Percentiles rank a stretch among this genome's conserved stretches.
phyloP scores from a whole-genome alignment of 2,888 invertebrate species.

The Drosophila colorata region DNA sequence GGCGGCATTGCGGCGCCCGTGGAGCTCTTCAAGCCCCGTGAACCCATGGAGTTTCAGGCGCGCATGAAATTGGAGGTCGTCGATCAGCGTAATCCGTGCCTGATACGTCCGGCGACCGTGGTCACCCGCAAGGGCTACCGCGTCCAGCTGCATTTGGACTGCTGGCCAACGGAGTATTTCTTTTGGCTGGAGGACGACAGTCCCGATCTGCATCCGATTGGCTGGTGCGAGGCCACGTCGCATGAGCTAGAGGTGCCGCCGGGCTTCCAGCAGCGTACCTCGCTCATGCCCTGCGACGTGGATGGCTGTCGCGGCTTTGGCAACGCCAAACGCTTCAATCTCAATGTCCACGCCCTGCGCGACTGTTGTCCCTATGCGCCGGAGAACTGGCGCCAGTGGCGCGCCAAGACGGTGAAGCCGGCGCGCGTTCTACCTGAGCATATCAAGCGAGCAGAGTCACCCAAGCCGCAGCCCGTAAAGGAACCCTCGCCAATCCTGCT shows the following conservation, averaged over 20 bases:
- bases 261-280: slow-evolving; percentile 85
- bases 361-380: slow-evolving; percentile 91
- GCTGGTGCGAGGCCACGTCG: slow-evolving; percentile 95
- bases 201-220: slow-evolving; percentile 95
- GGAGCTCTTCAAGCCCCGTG: slow-evolving; percentile 92
- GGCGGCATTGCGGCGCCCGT: slow-evolving; percentile 92
- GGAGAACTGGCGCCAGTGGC: slow-evolving; percentile 82
- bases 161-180: slow-evolving; percentile 93
- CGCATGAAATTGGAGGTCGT: slow-evolving; percentile 96
- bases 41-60: slow-evolving; percentile 91
- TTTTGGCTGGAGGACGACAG: slow-evolving; percentile 97
- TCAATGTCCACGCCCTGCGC: slow-evolving; percentile 90
- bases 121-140: slow-evolving; percentile 91
- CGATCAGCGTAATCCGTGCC: slow-evolving; percentile 92
- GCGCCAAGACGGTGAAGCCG: slow-evolving; percentile 79
- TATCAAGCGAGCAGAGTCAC: slow-evolving; percentile 31
- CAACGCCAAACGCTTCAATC: slow-evolving; percentile 92
- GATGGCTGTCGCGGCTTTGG: slow-evolving; percentile 95
- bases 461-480: neutral
- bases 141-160: slow-evolving; percentile 93
- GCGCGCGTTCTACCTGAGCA: slow-evolving; percentile 65
- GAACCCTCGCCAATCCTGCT: slow-evolving; percentile 4
- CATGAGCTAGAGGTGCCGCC: slow-evolving; percentile 94
- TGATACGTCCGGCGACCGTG: slow-evolving; percentile 94
- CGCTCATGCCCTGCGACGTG: slow-evolving; percentile 90